phyloP scores from a whole-genome alignment of 1,140 invertebrate genomes.

The Drosophila equinoxialis region DNA sequence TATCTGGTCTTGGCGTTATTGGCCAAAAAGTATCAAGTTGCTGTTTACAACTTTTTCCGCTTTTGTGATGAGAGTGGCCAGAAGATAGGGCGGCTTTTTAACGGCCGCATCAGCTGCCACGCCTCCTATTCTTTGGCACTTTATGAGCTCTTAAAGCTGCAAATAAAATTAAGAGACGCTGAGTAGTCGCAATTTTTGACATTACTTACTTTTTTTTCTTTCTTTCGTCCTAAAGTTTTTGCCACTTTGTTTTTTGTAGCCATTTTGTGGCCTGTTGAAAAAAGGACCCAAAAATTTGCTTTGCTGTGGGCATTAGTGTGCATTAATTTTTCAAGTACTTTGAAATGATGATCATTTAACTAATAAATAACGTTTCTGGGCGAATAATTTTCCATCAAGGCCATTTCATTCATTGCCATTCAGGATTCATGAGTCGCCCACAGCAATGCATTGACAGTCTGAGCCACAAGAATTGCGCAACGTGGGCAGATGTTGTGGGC shows the following conservation, averaged over 20 bases:
- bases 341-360: slow-evolving; percentile 57
- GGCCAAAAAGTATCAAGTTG: slow-evolving; percentile 53
- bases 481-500: slow-evolving; percentile 9
- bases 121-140: slow-evolving; percentile 26
- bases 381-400: background rate
- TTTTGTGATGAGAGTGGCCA: slow-evolving; percentile 18
- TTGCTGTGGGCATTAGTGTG: slow-evolving; percentile 52
- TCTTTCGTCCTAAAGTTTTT: background rate
- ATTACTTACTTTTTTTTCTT: slow-evolving; percentile 42
- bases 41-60: slow-evolving; percentile 36
- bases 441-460: slow-evolving; percentile 2
- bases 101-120: slow-evolving; percentile 28
- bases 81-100: slow-evolving; percentile 38
- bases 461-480: slow-evolving; percentile 17
- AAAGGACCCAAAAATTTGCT: slow-evolving; percentile 39
- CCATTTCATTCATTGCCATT: no score
- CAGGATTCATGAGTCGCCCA: background rate
- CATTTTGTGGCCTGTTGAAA: slow-evolving; percentile 42
- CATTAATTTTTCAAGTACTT: slow-evolving; percentile 62
- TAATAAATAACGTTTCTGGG: slow-evolving; percentile 38
- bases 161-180: slow-evolving; percentile 77
- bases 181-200: slow-evolving; percentile 72
- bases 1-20: slow-evolving; percentile 21
- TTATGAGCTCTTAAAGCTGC: slow-evolving; percentile 66
- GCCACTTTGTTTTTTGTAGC: slow-evolving; percentile 53